These are phyloP conservation scores for Chalcis sispes DNA, from an alignment of 2,888 invertebrate species.

Conservation along the genomic window DNA sequence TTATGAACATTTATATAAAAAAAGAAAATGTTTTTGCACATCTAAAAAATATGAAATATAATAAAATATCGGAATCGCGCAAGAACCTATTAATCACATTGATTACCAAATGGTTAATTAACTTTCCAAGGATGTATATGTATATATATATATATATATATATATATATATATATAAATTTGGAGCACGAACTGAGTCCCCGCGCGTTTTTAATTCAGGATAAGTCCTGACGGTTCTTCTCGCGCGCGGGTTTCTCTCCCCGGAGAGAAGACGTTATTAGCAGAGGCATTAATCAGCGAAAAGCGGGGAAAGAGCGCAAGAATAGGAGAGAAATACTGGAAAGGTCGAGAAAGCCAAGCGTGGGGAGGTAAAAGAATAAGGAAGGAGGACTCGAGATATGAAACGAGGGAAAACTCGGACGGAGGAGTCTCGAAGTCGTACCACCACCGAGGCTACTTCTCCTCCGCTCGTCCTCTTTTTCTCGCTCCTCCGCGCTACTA, in stretches of 20 bases:
- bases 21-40: too few relatives aligned
- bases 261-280: conserved; percentile 74
- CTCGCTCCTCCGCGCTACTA: not conserved
- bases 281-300: conserved; percentile 72
- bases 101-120: conserved; percentile 49
- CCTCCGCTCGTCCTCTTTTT: conserved; percentile 26
- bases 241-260: conserved; percentile 61
- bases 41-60: too few relatives aligned
- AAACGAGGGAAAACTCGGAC: conserved; percentile 63
- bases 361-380: conserved; percentile 41
- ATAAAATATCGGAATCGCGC: too few relatives aligned
- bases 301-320: conserved; percentile 37
- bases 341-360: conserved; percentile 57
- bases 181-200: not conserved
- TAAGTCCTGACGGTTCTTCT: conserved; percentile 66
- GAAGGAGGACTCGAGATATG: conserved; percentile 62
- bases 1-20: too few relatives aligned
- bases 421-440: conserved; percentile 54
- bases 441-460: conserved; percentile 16
- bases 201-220: conserved; percentile 74
- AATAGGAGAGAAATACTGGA: conserved; percentile 52
- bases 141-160: not conserved
- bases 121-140: conserved; percentile 28
- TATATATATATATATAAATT: not conserved
- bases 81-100: conserved; percentile 19